phyloP scores from a whole-genome alignment of 2,797 vertebrate genomes.

The Helicolenus hilgendorfi region DNA sequence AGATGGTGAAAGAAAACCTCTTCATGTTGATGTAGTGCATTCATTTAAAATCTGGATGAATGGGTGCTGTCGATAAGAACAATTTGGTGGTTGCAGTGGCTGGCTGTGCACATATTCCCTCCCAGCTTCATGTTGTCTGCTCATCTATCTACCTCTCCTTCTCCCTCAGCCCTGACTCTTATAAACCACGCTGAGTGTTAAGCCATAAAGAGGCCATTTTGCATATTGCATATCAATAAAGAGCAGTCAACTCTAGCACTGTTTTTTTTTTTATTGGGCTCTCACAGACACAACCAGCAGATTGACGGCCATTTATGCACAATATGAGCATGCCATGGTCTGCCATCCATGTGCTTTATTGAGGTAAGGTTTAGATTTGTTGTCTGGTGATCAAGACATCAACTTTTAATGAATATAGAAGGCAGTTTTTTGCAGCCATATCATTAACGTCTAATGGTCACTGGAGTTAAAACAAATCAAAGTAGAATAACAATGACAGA shows the following conservation, averaged over 20 bases:
- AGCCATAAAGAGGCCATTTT: constrained; percentile 79
- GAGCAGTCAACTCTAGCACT: constrained; percentile 42
- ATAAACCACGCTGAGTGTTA: constrained; percentile 52
- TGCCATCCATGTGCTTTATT: constrained; percentile 35
- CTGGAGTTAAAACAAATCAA: constrained; percentile 11
- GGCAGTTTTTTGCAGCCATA: background rate
- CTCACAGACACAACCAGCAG: constrained; percentile 10
- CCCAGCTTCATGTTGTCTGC: constrained; percentile 4
- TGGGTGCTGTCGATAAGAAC: constrained; percentile 7
- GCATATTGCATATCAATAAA: constrained; percentile 83
- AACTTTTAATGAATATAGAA: constrained; percentile 6
- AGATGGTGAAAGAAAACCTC: constrained; percentile 29
- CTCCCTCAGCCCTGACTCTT: constrained; percentile 28
- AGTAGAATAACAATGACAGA: background rate
- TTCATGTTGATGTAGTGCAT: constrained; percentile 19
- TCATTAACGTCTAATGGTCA: constrained; percentile 1
- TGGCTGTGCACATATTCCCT: background rate
- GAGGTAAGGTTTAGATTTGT: constrained; percentile 1
- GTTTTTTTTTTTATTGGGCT: constrained; percentile 58
- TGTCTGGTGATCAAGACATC: constrained; percentile 4
- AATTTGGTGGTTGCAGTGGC: background rate
- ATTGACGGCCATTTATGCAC: background rate
- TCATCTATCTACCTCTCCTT: background rate
- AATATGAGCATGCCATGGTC: background rate
- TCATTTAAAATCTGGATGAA: constrained; percentile 26